Evolutionary conservation across 1,140 invertebrate genomes (phyloP).

Genomic region (Diprion similis): DNA sequence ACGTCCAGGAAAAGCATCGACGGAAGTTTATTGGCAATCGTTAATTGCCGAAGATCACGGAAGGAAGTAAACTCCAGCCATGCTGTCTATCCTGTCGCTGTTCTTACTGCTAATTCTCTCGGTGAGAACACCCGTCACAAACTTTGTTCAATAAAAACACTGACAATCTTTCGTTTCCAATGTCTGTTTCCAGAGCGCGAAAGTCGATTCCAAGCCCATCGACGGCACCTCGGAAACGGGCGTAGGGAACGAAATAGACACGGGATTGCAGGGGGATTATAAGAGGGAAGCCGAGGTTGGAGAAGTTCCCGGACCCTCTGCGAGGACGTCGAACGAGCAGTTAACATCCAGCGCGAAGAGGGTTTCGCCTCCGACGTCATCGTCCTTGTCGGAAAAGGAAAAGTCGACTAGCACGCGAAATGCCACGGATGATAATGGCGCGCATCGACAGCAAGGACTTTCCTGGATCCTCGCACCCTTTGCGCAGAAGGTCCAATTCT

Average conservation of each 20-base stretch:
- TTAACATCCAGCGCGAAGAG: neutral
- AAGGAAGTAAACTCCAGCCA: neutral
- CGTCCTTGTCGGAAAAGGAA: neutral
- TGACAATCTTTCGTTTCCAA: neutral
- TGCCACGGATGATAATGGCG: constrained; percentile 10
- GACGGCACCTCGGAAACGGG: neutral
- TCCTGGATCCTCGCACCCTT: constrained; percentile 36
- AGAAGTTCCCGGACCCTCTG: neutral
- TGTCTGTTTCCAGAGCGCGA: constrained; percentile 12
- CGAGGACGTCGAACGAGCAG: neutral
- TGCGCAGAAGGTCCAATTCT: constrained; percentile 39
- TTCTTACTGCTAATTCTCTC: neutral
- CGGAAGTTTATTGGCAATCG: no score
- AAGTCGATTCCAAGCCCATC: constrained; percentile 24
- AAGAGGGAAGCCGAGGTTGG: constrained; percentile 3
- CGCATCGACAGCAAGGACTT: neutral
- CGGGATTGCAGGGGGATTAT: neutral
- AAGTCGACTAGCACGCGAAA: neutral
- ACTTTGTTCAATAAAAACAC: constrained; percentile 1
- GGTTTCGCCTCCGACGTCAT: neutral
- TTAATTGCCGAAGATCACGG: no score
- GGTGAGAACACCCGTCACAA: neutral
- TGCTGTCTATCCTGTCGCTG: neutral
- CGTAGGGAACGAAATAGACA: constrained; percentile 9
- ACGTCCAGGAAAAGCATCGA: no score